These are phyloP conservation scores for Benthosema pterotum DNA, from an alignment of 2,797 vertebrate genomes.

Conservation along the genomic window DNA sequence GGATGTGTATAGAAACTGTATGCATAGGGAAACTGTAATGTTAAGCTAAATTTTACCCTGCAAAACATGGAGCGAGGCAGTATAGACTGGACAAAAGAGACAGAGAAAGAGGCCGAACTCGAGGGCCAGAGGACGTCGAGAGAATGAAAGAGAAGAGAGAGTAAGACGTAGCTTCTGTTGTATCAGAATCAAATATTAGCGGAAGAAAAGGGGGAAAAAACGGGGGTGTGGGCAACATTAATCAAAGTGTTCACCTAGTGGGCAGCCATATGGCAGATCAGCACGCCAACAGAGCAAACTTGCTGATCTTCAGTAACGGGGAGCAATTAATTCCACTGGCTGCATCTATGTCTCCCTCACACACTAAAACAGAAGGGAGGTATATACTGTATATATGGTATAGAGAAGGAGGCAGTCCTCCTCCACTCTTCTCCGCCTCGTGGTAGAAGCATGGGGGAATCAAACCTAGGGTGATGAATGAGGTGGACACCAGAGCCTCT, in stretches of 20 bases:
- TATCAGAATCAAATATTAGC: slow-evolving; percentile 96
- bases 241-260: slow-evolving; percentile 99
- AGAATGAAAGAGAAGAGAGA: slow-evolving; percentile 35
- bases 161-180: slow-evolving; percentile 80
- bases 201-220: slow-evolving; percentile 71
- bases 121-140: not conserved
- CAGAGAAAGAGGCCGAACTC: slow-evolving; percentile 1
- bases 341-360: slow-evolving; percentile 97
- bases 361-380: slow-evolving; percentile 60
- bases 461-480: slow-evolving; percentile 96
- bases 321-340: slow-evolving; percentile 99
- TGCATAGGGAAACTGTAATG: slow-evolving; percentile 12
- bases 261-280: slow-evolving; percentile 99
- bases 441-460: slow-evolving; percentile 84
- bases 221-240: slow-evolving; percentile 95
- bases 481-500: slow-evolving; percentile 91
- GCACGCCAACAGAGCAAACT: slow-evolving; percentile 99
- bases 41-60: slow-evolving; percentile 31
- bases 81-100: slow-evolving; percentile 30
- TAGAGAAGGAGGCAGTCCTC: slow-evolving; percentile 78
- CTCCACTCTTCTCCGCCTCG: slow-evolving; percentile 53
- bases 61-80: slow-evolving; percentile 35
- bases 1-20: slow-evolving; percentile 6
- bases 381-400: slow-evolving; percentile 14
- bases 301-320: slow-evolving; percentile 99